phyloP scores from a whole-genome alignment of 2,888 invertebrate genomes.

The Cataglyphis altisquamis region DNA sequence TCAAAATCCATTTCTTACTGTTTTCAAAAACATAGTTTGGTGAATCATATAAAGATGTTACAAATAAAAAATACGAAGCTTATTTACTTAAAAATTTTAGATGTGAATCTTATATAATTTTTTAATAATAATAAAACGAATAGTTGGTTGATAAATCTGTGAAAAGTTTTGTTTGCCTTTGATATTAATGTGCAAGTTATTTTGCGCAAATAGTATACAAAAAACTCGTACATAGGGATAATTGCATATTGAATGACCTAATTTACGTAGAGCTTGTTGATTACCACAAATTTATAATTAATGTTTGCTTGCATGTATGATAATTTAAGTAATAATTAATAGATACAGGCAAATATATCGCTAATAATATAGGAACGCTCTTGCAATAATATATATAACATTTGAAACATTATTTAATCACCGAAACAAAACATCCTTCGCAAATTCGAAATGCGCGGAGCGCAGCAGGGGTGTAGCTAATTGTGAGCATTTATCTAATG shows the following conservation, averaged over 20 bases:
- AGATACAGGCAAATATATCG: neutral
- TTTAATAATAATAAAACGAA: neutral
- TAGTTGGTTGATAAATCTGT: neutral
- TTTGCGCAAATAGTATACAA: neutral
- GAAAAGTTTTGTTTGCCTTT: neutral
- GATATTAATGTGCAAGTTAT: neutral
- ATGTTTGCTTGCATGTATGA: neutral
- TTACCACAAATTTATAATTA: conserved; percentile 22
- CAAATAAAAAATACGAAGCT: neutral
- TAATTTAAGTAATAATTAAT: conserved; percentile 40
- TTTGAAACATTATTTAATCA: conserved; percentile 56
- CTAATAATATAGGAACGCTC: neutral
- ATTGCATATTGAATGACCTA: conserved; percentile 3
- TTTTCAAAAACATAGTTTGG: conserved; percentile 19
- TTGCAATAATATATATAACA: conserved; percentile 29
- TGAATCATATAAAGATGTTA: conserved; percentile 49
- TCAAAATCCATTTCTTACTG: conserved; percentile 15
- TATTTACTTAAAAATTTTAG: neutral
- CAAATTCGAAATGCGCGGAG: conserved; percentile 51
- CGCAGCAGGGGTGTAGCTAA: conserved; percentile 71
- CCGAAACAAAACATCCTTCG: conserved; percentile 28
- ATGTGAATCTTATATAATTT: neutral
- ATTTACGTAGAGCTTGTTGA: conserved; percentile 6
- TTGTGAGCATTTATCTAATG: conserved; percentile 83
- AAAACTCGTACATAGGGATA: neutral